A percentile compares a stretch with the other conserved stretches of the same genome.
Evolutionary conservation across 2,888 invertebrate genomes (phyloP).

Genomic region (Tridacna crocea): DNA sequence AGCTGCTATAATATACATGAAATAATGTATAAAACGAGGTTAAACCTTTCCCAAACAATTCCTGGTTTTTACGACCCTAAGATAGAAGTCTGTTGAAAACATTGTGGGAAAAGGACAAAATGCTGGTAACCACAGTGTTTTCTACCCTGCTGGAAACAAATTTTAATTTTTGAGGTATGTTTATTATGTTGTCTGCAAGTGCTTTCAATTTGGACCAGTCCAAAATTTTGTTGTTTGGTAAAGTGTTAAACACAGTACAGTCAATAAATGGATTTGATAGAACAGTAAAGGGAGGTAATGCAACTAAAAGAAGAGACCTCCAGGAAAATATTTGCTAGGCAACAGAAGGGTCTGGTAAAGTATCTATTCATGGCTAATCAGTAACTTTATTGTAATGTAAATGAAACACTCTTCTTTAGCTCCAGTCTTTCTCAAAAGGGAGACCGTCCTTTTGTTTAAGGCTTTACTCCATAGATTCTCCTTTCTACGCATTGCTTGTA

Average conservation of each 20-base stretch:
- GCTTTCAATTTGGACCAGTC: too few relatives aligned
- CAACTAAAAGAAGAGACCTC: neutral
- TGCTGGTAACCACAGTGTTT: neutral
- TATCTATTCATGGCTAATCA: constrained; percentile 39
- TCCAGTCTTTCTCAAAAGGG: neutral
- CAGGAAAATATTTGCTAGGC: constrained; percentile 36
- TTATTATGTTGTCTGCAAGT: too few relatives aligned
- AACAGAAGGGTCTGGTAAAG: constrained; percentile 38
- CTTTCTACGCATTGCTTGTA: too few relatives aligned
- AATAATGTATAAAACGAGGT: neutral
- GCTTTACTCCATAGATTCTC: neutral
- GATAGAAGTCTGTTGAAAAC: neutral
- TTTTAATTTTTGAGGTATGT: too few relatives aligned
- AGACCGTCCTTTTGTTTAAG: neutral
- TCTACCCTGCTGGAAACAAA: neutral
- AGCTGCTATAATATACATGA: neutral
- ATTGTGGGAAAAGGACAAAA: neutral
- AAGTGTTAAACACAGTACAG: too few relatives aligned
- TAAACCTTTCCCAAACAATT: neutral
- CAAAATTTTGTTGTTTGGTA: too few relatives aligned
- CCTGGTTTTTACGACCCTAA: neutral
- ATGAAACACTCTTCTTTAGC: constrained; percentile 19
- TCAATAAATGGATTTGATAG: too few relatives aligned
- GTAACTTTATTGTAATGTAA: constrained; percentile 39
- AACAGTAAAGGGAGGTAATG: constrained; percentile 18